These are phyloP conservation scores for Intellagama lesueurii DNA, from an alignment of 2,797 vertebrate genomes.

Conservation along the genomic window DNA sequence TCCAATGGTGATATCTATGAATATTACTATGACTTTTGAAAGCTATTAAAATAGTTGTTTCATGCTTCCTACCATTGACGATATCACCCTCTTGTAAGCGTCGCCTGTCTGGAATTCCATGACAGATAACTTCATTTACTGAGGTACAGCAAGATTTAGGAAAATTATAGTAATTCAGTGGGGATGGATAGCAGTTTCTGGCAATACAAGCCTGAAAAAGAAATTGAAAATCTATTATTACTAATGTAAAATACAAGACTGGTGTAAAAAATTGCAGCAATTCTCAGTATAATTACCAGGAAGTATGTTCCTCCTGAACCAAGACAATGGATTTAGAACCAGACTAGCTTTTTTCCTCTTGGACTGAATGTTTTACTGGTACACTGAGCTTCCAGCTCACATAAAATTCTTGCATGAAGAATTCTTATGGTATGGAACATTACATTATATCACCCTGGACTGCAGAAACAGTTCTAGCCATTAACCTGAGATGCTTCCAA, in stretches of 20 bases:
- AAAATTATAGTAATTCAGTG: constrained; percentile 99
- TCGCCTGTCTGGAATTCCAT: constrained; percentile 97
- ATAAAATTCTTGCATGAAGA: background rate
- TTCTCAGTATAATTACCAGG: background rate
- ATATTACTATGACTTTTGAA: background rate
- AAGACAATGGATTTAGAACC: background rate
- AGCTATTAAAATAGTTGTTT: constrained; percentile 23
- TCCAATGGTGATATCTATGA: background rate
- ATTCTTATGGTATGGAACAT: background rate
- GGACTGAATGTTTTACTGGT: background rate
- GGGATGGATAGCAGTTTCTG: constrained; percentile 97
- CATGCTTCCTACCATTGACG: constrained; percentile 88
- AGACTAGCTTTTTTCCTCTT: background rate
- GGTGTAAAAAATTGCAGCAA: background rate
- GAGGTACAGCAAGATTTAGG: constrained; percentile 99
- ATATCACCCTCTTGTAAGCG: constrained; percentile 94
- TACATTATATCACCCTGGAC: background rate
- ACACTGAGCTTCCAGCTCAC: background rate
- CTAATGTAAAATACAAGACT: constrained; percentile 29
- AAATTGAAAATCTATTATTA: constrained; percentile 43
- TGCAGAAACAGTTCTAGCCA: background rate
- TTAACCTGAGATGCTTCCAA: background rate
- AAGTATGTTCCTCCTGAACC: background rate
- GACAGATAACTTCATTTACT: constrained; percentile 98
- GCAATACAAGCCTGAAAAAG: constrained; percentile 90